Evolutionary conservation across 2,113 vertebrate genomes (phyloP), one percentile per base, ranked within the genome.

Genomic region (Corvus hawaiiensis): DNA sequence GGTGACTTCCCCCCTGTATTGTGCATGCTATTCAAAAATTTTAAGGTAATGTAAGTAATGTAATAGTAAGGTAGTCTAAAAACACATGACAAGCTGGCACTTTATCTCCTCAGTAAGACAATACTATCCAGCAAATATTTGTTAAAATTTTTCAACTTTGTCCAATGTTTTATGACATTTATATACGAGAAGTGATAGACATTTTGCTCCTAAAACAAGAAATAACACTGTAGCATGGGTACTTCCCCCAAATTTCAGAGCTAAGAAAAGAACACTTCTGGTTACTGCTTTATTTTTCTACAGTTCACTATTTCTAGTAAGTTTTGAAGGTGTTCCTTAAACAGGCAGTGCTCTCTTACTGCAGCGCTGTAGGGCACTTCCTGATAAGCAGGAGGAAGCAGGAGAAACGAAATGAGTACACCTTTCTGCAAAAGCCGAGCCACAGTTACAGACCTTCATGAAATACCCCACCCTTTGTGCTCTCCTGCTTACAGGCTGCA

Each of bases 401-500:
- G n/a, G 30, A 94, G 84, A 94, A 84, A 94, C 17, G 4, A 93
- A 96, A 46, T 56, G 78, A 93, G 54, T 39, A n/a, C 22, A 54
- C 51, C 48, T 89, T 84, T 86, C n/a, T 83, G 84, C 76, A 96
- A 95, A 91, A 94, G 89, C 92, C 68, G 95, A 97, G 89, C 94
- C 94, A 96, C n/a, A 46, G 46, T 49, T 91, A 75, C 37, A 94
- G 71, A 86, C 54, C 23, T 11, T 83, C 83, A 33, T 0, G 79
- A 43, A 94, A 96, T n/a, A 93, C 20, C 8, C 28, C 33, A 76
- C 43, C 87, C 89, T 91, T 88, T 81, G 74, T 89, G 88, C 72
- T 71, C 64, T 84, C 46, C 87, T 63, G 35, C 88, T 74, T 73
- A 41, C 23, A 35, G 88, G 75, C 81, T 81, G 61, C 79, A 82